Evolutionary conservation across 64 coral and sea anemone species (phyloP).

Genomic region (Stichodactyla mertensii): DNA sequence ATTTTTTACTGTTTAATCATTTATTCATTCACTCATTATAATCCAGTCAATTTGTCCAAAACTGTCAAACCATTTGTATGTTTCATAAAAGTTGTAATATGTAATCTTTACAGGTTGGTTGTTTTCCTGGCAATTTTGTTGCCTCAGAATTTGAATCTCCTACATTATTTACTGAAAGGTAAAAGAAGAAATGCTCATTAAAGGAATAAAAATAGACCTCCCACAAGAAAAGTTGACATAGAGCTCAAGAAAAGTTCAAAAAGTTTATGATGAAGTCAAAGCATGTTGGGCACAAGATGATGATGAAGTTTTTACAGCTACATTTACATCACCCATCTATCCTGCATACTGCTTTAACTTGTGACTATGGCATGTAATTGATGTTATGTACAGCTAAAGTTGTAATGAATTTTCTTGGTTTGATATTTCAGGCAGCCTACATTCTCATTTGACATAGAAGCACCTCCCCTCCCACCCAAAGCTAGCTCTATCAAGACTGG

Average conservation of each 20-base stretch:
- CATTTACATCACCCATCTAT: too few relatives aligned
- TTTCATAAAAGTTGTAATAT: not conserved
- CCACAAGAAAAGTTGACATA: too few relatives aligned
- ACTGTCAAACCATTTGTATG: not conserved
- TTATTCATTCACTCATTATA: too few relatives aligned
- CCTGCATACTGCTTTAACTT: too few relatives aligned
- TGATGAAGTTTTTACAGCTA: too few relatives aligned
- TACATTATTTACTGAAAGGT: slow-evolving; percentile 1
- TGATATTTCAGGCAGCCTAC: not conserved
- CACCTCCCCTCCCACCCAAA: not conserved
- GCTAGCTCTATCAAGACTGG: not conserved
- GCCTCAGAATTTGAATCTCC: slow-evolving; percentile 17
- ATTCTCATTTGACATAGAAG: not conserved
- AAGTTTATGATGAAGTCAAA: too few relatives aligned
- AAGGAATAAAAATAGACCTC: not conserved
- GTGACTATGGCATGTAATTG: too few relatives aligned
- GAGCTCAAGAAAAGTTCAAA: too few relatives aligned
- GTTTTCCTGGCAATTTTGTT: slow-evolving; percentile 36
- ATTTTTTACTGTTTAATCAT: too few relatives aligned
- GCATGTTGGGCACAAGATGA: too few relatives aligned
- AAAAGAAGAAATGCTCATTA: not conserved
- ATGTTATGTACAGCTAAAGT: not conserved
- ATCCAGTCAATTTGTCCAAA: too few relatives aligned
- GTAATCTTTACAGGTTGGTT: slow-evolving; percentile 8
- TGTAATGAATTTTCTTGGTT: not conserved